Base-by-base conservation (phyloP, 2,888 invertebrate species). In the Idaea dimidiata region DNA sequence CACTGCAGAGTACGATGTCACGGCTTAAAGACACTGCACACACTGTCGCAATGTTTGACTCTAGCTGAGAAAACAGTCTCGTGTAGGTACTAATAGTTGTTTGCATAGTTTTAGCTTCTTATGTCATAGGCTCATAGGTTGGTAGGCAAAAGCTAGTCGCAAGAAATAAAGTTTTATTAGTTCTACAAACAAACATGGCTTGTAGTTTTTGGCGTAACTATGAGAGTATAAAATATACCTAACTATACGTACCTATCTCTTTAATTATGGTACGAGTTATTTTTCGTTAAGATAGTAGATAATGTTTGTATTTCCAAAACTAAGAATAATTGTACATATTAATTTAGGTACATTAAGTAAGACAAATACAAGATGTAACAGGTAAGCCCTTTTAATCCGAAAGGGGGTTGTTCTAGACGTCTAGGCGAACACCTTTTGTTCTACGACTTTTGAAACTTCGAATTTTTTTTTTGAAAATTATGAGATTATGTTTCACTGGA, bases 1-100 rank as follows among this genome's bases (percentile, higher is more conserved):
- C 82, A 71, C 74, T 68, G 71, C 43, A 43, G 43, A 8, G 43
- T 43, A 43, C 43, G 43, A 43, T 8, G 43, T 43, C 43, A 43
- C 43, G 43, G 8, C 14, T 10, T 75, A 77, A 72, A 78, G 80
- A 78, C 84, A 79, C 77, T 73, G 72, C 69, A 65, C 68, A 65
- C 69, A 83, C 83, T 82, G 80, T 67, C 72, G 43, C 43, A 43
- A 43, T 10, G 43, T 43, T 14, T n/a, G 33, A 31, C 16, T 54
- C 58, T 17, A 56, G 24, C 24, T 43, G 10, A 43, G 43, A 43
- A 43, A 43, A 43, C 10, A 43, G 43, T 43, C 43, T 8, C 43
- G 14, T 43, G 43, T 43, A 43, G 43, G 8, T 8, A 43, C 43
- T 43, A 43, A 43, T 14, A 43, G 43, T 43, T 43, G 18, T 56